Evolutionary conservation across 64 coral and sea anemone genomes (phyloP).

Genomic region (Dendrophyllia cribrosa): DNA sequence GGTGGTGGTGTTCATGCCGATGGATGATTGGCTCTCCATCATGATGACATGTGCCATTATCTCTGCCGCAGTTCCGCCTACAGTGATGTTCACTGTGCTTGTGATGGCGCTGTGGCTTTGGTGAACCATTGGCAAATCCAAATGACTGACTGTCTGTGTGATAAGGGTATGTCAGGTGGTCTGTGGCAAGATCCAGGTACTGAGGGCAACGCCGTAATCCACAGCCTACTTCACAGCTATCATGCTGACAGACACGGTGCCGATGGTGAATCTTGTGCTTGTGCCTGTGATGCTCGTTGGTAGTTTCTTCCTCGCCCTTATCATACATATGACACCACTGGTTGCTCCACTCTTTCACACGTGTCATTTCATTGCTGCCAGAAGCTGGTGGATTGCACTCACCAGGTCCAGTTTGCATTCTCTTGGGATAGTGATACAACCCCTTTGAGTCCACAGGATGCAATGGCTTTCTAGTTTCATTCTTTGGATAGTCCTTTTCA

Average conservation of each 20-base stretch:
- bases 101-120: conserved; percentile 49
- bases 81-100: conserved; percentile 69
- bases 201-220: conserved; percentile 72
- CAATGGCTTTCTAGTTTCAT: conserved; percentile 17
- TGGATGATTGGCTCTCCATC: conserved; percentile 72
- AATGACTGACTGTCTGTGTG: conserved; percentile 71
- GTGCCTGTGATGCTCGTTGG: conserved; percentile 57
- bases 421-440: conserved; percentile 80
- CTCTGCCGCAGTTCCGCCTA: conserved; percentile 59
- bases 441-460: conserved; percentile 30
- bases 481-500: conserved; percentile 33
- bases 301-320: conserved; percentile 41
- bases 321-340: conserved; percentile 67
- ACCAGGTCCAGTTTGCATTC: conserved; percentile 90
- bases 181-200: conserved; percentile 90
- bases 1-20: conserved; percentile 91
- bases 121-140: conserved; percentile 60
- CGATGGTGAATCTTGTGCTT: conserved; percentile 72
- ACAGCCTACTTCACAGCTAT: conserved; percentile 34
- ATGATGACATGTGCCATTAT: conserved; percentile 40
- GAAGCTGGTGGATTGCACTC: conserved; percentile 71
- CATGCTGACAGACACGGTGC: conserved; percentile 42
- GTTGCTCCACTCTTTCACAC: conserved; percentile 80
- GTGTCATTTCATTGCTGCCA: conserved; percentile 58
- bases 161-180: conserved; percentile 88